These are phyloP conservation scores for Macrosiphum euphorbiae DNA, from an alignment of 2,888 invertebrate genomes.

Conservation along the genomic window DNA sequence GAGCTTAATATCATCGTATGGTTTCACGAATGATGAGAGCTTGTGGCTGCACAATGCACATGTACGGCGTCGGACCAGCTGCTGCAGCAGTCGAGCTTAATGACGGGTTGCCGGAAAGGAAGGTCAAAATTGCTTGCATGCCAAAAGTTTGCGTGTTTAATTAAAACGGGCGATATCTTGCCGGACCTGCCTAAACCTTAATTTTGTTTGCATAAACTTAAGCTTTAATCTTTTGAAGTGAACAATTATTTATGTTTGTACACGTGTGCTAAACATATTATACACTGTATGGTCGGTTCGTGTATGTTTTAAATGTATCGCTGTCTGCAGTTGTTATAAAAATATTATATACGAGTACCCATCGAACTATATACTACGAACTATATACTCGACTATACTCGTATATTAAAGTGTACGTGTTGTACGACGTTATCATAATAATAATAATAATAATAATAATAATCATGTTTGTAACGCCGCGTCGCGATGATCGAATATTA, in stretches of 20 bases:
- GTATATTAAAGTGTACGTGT: background rate
- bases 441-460: background rate
- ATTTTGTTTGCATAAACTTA: constrained; percentile 44
- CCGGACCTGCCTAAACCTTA: constrained; percentile 2
- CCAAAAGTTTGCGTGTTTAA: constrained; percentile 42
- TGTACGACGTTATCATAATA: background rate
- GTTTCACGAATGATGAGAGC: background rate
- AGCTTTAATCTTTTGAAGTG: constrained; percentile 34
- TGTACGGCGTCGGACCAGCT: background rate
- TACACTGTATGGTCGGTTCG: background rate
- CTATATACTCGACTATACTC: too few relatives aligned
- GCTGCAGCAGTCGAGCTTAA: background rate
- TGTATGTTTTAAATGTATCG: background rate
- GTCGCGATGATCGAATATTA: background rate
- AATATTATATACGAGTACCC: background rate
- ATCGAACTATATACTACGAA: background rate
- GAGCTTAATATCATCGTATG: too few relatives aligned
- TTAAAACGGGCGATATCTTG: constrained; percentile 40
- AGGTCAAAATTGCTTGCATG: constrained; percentile 13
- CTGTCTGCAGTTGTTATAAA: background rate
- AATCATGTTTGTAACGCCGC: background rate
- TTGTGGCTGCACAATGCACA: background rate
- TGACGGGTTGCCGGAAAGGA: background rate
- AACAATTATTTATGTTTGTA: constrained; percentile 19
- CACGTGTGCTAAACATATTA: background rate